Evolutionary conservation across 2,797 vertebrate genomes (phyloP), one percentile per base, ranked within the genome.

Genomic region (Eupleurogrammus muticus): DNA sequence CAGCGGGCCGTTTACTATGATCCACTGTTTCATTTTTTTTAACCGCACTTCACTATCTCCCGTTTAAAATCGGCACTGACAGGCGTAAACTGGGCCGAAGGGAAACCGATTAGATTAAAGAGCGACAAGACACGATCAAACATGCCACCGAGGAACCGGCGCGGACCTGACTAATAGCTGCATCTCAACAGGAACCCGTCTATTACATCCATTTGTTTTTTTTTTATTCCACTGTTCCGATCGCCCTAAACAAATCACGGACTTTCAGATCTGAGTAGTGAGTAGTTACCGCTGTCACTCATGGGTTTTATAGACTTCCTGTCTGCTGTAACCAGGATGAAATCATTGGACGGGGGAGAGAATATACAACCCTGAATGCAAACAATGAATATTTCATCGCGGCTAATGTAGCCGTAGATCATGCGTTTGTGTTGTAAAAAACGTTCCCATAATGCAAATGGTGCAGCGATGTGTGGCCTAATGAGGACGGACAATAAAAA

Each of bases 91-190:
- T 77, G 72, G 70, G 72, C 72, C 70, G 70, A 75, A 75, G 56
- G 68, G 79, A 87, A 68, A 75, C 49, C 42, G 65, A 84, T 88
- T 69, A 67, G 60, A 88, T 86, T 77, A 81, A 79, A 85, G 53
- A 28, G 59, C 5, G 68, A 69, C 69, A 64, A 77, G 65, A 73
- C 17, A 35, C 67, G 66, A 77, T 83, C 63, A 77, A 82, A 81
- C 40, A 48, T 12, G 48, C 55, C 8, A 16, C 72, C 9, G 59
- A 76, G 50, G 73, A 80, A 49, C 47, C 21, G 3, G 47, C 51
- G 51, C 16, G 58, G 35, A 71, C 47, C 34, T 23, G 54, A 55
- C 55, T 69, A 49, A 80, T 59, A 47, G 54, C 60, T 60, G 62
- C 36, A 28, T 76, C 57, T 64, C 63, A 56, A 55, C 48, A 75